Base-by-base conservation (phyloP, 2,113 vertebrate species). In the Pogonocichla stellata region DNA sequence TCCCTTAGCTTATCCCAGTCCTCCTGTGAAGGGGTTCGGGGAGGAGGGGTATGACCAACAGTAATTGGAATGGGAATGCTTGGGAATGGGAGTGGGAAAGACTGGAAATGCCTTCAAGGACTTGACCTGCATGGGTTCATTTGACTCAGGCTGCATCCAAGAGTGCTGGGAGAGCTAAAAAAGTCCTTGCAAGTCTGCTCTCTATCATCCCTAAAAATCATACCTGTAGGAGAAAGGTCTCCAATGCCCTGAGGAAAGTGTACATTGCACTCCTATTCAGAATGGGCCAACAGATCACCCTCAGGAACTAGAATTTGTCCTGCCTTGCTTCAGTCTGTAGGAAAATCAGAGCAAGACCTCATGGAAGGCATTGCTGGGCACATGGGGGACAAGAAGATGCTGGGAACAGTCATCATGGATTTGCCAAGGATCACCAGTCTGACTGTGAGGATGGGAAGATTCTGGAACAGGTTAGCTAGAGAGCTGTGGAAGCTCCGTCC, bases 41-140 rank as follows among this genome's bases (percentile, higher is more conserved):
- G 23, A 67, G 7, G 8, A 66, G 26, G 15, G 48, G 3, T 42
- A 50, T 33, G 33, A 38, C 7, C 9, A 60, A 33, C 23, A 75
- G 34, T 7, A 60, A 28, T 34, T 8, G 8, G n/a, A 51, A 19
- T 29, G 24, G 19, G 16, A 92, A 51, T 25, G 9, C 12, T 86
- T 80, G 23, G 43, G 43, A 43, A 43, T 43, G 43, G 43, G 43
- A 43, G 2, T 43, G 43, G 43, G 43, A 43, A 75, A 29, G n/a
- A 47, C 25, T 33, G 24, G 19, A 16, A 92, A 51, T 26, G 9
- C 10, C 80, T 80, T 20, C 34, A 80, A 43, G 34, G 38, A n/a
- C 40, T 67, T 51, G 33, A 26, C 5, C 13, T 2, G 0, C 45
- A 16, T 13, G 4, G 3, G 4, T 51, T 67, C 18, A 17, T 42